Conservation (phyloP, 2,888 invertebrate species). For the Spisula subtruncata region DNA sequence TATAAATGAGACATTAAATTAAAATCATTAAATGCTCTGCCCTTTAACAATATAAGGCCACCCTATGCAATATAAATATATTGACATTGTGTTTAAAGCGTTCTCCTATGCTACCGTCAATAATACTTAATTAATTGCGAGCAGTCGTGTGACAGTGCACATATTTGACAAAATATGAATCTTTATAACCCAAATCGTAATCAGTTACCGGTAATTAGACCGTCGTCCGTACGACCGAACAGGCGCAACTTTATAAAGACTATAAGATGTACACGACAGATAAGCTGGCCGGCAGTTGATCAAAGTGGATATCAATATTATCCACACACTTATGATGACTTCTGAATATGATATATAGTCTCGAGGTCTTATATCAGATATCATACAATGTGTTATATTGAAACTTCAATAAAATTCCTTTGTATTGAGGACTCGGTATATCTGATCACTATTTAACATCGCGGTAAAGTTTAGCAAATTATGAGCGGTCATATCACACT, state of each 20-base stretch:
- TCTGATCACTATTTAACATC: background rate
- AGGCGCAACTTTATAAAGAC: background rate
- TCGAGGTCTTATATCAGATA: slow-evolving; percentile 20
- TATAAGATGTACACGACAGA: background rate
- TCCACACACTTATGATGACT: background rate
- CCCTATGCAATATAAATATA: background rate
- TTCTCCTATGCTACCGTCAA: background rate
- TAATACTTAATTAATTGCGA: no score
- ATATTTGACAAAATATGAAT: slow-evolving; percentile 5
- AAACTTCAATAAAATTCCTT: slow-evolving; percentile 23
- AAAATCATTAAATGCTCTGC: background rate
- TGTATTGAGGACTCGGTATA: background rate
- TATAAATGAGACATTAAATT: background rate
- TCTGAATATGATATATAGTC: background rate
- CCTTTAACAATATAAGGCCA: background rate
- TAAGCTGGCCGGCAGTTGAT: background rate
- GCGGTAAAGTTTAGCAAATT: background rate
- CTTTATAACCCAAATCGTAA: background rate
- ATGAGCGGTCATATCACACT: slow-evolving; percentile 1
- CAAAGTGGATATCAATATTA: background rate
- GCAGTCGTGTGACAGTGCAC: background rate
- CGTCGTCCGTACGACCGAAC: background rate
- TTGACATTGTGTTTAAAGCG: background rate
- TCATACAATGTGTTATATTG: slow-evolving; percentile 35
- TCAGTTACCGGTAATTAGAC: background rate